Conservation (phyloP, 2,888 invertebrate species). For the Amblyjoppa proteus region DNA sequence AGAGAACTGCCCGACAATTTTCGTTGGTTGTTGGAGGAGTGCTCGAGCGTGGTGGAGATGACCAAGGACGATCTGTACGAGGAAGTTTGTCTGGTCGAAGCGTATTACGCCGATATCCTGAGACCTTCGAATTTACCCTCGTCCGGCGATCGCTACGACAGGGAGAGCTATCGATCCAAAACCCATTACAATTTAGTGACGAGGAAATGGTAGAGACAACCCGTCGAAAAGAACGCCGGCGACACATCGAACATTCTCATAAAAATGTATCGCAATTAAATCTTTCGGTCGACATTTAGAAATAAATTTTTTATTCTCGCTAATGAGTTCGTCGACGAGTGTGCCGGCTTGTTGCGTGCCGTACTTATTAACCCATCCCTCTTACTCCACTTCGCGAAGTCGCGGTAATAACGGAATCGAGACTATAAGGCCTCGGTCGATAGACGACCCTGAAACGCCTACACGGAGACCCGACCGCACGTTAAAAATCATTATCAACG, state of each 20-base stretch:
- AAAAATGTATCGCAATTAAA: conserved; percentile 11
- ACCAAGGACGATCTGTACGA: conserved; percentile 80
- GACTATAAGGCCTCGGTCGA: not conserved
- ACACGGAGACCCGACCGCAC: not conserved
- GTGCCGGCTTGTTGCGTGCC: conserved; percentile 18
- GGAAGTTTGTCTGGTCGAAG: conserved; percentile 81
- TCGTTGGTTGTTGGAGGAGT: conserved; percentile 83
- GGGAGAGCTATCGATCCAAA: conserved; percentile 55
- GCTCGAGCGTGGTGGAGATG: conserved; percentile 80
- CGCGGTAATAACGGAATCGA: not conserved
- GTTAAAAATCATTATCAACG: not conserved
- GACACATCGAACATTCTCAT: not conserved
- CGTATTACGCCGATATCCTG: conserved; percentile 75
- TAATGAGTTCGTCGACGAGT: not conserved
- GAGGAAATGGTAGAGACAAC: conserved; percentile 64
- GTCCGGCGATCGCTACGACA: conserved; percentile 29
- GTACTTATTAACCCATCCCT: conserved; percentile 31
- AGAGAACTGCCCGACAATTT: conserved; percentile 81
- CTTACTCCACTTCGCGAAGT: conserved; percentile 8
- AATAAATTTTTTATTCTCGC: conserved; percentile 44
- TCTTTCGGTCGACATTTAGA: not conserved
- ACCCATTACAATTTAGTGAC: conserved; percentile 47
- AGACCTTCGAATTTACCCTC: conserved; percentile 45
- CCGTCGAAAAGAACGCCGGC: not conserved
- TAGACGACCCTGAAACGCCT: not conserved